phyloP scores from a whole-genome alignment of 2,113 vertebrate genomes.

The Arothron firmamentum region DNA sequence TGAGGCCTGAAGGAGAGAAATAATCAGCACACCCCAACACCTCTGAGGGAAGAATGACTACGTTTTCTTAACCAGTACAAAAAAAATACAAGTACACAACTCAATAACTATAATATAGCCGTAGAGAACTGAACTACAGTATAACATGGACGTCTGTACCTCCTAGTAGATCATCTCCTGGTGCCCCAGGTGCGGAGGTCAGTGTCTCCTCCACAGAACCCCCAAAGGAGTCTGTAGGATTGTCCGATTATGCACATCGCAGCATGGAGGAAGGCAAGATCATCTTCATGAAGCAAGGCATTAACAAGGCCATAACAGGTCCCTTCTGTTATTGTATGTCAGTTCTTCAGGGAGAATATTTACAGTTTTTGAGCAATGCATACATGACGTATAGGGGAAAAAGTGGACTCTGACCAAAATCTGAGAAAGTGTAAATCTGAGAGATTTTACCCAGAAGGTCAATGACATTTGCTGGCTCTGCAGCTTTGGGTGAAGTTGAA shows the following conservation, averaged over 20 bases:
- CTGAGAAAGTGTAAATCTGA: background rate
- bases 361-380: too few species aligned
- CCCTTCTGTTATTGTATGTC: background rate
- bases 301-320: background rate
- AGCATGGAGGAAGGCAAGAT: conserved; percentile 68
- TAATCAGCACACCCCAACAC: background rate
- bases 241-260: conserved; percentile 71
- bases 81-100: background rate
- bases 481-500: conserved; percentile 84
- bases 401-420: too few species aligned
- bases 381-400: too few species aligned
- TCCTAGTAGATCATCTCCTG: conserved; percentile 89
- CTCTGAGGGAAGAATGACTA: background rate
- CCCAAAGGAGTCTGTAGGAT: conserved; percentile 85
- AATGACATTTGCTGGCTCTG: conserved; percentile 87
- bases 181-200: conserved; percentile 78
- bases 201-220: conserved; percentile 79
- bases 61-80: conserved; percentile 16
- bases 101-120: background rate
- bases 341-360: background rate
- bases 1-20: conserved; percentile 59
- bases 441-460: conserved; percentile 91
- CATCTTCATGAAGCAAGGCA: too few species aligned
- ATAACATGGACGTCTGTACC: conserved; percentile 72
- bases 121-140: background rate